Conservation (phyloP, 2,888 invertebrate species). For the Drosophila anomalata region DNA sequence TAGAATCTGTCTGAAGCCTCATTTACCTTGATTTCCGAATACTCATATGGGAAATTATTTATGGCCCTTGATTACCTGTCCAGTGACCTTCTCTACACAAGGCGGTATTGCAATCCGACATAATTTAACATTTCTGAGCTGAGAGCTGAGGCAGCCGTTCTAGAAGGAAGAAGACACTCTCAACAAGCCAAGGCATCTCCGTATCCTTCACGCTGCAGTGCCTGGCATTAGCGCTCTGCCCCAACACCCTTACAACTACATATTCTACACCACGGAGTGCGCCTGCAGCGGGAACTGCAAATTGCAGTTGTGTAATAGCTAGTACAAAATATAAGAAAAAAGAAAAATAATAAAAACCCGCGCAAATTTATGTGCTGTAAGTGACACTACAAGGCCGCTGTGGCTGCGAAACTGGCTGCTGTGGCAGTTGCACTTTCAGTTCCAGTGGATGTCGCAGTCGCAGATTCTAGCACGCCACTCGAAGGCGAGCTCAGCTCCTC, state of each 20-base stretch:
- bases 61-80: conserved; percentile 35
- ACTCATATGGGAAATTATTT: neutral
- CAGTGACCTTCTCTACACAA: conserved; percentile 19
- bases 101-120: conserved; percentile 23
- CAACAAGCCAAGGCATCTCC: conserved; percentile 55
- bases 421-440: conserved; percentile 30
- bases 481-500: conserved; percentile 52
- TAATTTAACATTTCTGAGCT: conserved; percentile 35
- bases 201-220: conserved; percentile 76
- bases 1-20: neutral
- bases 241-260: conserved; percentile 15
- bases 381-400: conserved; percentile 73
- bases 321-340: conserved; percentile 48
- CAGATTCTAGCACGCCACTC: conserved; percentile 50
- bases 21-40: neutral
- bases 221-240: conserved; percentile 67
- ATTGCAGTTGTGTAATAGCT: conserved; percentile 68
- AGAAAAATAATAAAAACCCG: conserved; percentile 53
- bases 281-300: conserved; percentile 69
- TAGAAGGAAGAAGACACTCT: conserved; percentile 10
- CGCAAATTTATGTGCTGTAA: conserved; percentile 69
- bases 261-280: neutral
- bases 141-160: conserved; percentile 5
- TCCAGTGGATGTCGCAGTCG: conserved; percentile 25
- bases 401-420: conserved; percentile 12